These are phyloP conservation scores for Crypturellus tataupa DNA, from an alignment of 2,797 vertebrate genomes.

Conservation along the genomic window DNA sequence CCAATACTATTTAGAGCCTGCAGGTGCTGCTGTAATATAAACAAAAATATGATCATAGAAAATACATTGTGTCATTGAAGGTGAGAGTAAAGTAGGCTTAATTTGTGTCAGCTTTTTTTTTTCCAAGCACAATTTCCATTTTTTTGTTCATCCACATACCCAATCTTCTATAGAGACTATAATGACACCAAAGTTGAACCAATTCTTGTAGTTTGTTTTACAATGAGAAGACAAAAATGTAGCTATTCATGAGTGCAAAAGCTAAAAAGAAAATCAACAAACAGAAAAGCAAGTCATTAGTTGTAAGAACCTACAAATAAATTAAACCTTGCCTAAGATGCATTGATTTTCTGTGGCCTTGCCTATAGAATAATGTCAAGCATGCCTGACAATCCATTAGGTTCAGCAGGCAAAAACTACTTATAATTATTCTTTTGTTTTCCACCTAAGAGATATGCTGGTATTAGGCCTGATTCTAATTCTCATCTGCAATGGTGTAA, in stretches of 20 bases:
- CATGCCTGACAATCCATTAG: conserved; percentile 81
- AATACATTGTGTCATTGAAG: not conserved
- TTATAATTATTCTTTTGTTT: conserved; percentile 79
- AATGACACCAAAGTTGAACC: conserved; percentile 8
- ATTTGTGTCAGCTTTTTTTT: not conserved
- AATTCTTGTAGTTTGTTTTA: conserved; percentile 53
- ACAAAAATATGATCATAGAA: not conserved
- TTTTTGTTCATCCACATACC: not conserved
- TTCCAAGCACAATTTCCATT: not conserved
- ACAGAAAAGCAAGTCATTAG: conserved; percentile 82
- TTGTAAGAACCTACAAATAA: conserved; percentile 84
- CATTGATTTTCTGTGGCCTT: conserved; percentile 83
- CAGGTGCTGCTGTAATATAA: not conserved
- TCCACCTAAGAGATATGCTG: conserved; percentile 61
- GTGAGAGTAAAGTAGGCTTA: not conserved
- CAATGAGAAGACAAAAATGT: conserved; percentile 62
- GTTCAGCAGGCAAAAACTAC: conserved; percentile 80
- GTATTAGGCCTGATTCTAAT: conserved; percentile 45
- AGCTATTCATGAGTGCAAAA: conserved; percentile 73
- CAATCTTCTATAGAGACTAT: not conserved
- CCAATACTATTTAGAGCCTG: not conserved
- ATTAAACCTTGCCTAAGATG: conserved; percentile 85
- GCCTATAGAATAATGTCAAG: conserved; percentile 83
- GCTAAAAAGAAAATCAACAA: conserved; percentile 78
- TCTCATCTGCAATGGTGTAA: not conserved